Conservation (phyloP, 2,797 vertebrate genomes). For the Rhyacichthys aspro region DNA sequence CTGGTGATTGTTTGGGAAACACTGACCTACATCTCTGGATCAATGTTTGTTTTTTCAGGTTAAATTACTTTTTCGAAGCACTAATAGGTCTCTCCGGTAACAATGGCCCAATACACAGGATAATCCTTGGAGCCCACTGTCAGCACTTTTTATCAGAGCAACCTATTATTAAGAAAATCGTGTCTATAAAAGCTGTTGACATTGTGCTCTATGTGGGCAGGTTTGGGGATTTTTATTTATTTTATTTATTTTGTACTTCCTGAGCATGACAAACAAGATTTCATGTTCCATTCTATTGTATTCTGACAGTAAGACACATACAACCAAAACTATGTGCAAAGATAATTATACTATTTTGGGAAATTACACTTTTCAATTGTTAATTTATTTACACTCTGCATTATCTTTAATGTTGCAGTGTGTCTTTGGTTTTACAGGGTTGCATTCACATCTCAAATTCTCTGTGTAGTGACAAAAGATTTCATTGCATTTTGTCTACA, state of each 20-base stretch:
- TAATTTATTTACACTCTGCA: constrained; percentile 27
- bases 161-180: constrained; percentile 1
- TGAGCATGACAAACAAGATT: constrained; percentile 4
- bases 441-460: constrained; percentile 33
- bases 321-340: constrained; percentile 6
- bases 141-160: constrained; percentile 1
- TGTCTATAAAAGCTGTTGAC: neutral
- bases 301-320: neutral
- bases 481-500: neutral
- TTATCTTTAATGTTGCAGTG: constrained; percentile 33
- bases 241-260: neutral
- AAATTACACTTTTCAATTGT: constrained; percentile 4
- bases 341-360: constrained; percentile 13
- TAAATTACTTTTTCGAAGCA: neutral
- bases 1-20: neutral
- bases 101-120: neutral
- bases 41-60: neutral
- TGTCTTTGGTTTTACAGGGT: constrained; percentile 56
- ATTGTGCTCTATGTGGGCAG: neutral
- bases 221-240: neutral
- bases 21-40: constrained; percentile 3
- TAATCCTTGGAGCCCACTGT: constrained; percentile 6
- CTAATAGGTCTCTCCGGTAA: neutral
- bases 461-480: constrained; percentile 17
- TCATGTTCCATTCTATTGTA: neutral